Conservation (phyloP, 1,140 invertebrate genomes). For the Zaprionus ghesquierei region DNA sequence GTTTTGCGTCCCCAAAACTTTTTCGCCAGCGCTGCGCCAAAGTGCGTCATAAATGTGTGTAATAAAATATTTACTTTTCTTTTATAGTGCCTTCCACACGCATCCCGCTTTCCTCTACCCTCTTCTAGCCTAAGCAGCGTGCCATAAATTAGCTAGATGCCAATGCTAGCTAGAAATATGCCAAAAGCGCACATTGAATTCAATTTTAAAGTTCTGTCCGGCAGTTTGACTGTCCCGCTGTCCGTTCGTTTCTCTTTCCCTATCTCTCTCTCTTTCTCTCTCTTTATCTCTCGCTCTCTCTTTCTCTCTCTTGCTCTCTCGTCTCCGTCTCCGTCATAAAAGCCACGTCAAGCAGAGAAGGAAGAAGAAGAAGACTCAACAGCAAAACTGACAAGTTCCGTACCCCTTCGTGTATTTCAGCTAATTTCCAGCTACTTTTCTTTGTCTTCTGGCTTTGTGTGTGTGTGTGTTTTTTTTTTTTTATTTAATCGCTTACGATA, state of each 20-base stretch:
- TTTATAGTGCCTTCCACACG: constrained; percentile 31
- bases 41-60: constrained; percentile 56
- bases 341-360: neutral
- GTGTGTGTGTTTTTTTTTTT: too few species aligned
- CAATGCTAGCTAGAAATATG: neutral
- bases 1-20: constrained; percentile 58
- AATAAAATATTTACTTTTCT: constrained; percentile 56
- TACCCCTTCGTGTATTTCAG: neutral
- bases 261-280: neutral
- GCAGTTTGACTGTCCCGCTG: neutral
- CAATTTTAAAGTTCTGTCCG: constrained; percentile 4
- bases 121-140: neutral
- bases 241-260: neutral
- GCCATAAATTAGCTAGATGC: constrained; percentile 33
- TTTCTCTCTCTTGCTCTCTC: too few species aligned
- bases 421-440: constrained; percentile 9
- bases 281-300: too few species aligned
- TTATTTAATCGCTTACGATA: too few species aligned
- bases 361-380: constrained; percentile 4
- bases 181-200: constrained; percentile 22
- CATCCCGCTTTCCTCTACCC: neutral
- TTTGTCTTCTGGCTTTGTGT: neutral
- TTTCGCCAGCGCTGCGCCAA: constrained; percentile 54
- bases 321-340: too few species aligned
- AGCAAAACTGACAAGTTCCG: constrained; percentile 41